Conservation (phyloP, 2,888 invertebrate genomes). For the Ormyrus pomaceus region DNA sequence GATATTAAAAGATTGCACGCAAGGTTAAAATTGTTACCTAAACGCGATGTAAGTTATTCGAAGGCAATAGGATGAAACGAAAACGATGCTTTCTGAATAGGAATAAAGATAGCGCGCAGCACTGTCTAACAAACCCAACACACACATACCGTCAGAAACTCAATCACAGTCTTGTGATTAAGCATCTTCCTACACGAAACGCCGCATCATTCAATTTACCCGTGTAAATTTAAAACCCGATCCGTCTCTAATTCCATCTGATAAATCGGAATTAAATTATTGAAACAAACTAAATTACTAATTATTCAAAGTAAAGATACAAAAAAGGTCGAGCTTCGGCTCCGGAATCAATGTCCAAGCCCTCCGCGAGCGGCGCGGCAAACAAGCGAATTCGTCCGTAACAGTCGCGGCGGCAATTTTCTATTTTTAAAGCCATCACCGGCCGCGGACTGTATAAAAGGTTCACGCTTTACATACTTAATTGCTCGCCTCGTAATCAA, state of each 20-base stretch:
- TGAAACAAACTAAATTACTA: no score
- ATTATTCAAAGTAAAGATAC: no score
- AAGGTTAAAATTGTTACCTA: no score
- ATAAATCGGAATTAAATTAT: no score
- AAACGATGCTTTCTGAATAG: neutral
- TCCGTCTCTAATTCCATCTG: conserved; percentile 5
- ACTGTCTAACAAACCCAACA: neutral
- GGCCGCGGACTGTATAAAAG: neutral
- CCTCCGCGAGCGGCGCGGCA: no score
- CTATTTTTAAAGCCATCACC: conserved; percentile 30
- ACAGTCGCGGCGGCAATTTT: conserved; percentile 3
- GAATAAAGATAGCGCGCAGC: neutral
- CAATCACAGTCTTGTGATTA: conserved; percentile 17
- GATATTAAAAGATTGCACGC: no score
- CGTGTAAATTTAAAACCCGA: neutral
- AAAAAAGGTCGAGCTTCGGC: no score
- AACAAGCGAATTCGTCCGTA: conserved; percentile 18
- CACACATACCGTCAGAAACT: neutral
- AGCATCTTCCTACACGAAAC: neutral
- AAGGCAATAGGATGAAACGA: neutral
- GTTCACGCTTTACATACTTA: conserved; percentile 8
- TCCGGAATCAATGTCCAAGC: neutral
- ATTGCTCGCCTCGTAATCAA: conserved; percentile 32
- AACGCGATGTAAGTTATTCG: neutral
- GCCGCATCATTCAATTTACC: neutral